These are phyloP conservation scores for Heliothis virescens DNA, from an alignment of 1,140 invertebrate species.

Conservation along the genomic window DNA sequence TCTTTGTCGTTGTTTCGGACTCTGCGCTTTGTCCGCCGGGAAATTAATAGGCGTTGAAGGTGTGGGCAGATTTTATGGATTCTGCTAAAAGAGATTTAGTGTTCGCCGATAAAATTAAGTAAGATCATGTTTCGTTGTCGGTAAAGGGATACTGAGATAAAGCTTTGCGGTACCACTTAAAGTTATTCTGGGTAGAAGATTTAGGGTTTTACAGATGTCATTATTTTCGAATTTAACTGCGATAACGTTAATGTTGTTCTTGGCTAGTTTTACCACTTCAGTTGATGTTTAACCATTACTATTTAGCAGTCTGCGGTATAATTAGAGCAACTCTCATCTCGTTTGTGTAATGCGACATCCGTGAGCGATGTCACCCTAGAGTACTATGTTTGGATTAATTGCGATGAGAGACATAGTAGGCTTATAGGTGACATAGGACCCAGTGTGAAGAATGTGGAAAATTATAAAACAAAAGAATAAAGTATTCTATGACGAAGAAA, in stretches of 20 bases:
- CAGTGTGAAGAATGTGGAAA: background rate
- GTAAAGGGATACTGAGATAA: slow-evolving; percentile 19
- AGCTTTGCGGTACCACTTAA: slow-evolving; percentile 13
- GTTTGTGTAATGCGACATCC: slow-evolving; percentile 15
- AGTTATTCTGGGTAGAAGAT: slow-evolving; percentile 6
- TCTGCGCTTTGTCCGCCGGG: slow-evolving; percentile 47
- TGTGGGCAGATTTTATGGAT: slow-evolving; percentile 50
- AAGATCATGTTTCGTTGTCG: slow-evolving; percentile 36
- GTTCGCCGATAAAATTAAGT: slow-evolving; percentile 47
- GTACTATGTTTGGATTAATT: slow-evolving; percentile 5
- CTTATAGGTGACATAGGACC: slow-evolving; percentile 8
- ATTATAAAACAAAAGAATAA: too few relatives aligned
- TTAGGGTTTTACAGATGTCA: slow-evolving; percentile 11
- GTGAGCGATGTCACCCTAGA: slow-evolving; percentile 15
- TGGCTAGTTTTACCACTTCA: background rate
- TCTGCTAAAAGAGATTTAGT: slow-evolving; percentile 49
- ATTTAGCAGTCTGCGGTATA: background rate
- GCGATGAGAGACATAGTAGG: slow-evolving; percentile 4
- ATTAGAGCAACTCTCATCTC: slow-evolving; percentile 6
- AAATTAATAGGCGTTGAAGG: slow-evolving; percentile 49
- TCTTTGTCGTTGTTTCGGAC: slow-evolving; percentile 52
- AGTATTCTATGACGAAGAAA: too few relatives aligned
- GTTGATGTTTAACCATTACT: background rate
- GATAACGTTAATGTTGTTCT: background rate
- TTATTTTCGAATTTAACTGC: slow-evolving; percentile 8